Percentiles rank a stretch among this genome's conserved stretches.
Conservation (phyloP, 2,888 invertebrate genomes). For the Baccha elongata region DNA sequence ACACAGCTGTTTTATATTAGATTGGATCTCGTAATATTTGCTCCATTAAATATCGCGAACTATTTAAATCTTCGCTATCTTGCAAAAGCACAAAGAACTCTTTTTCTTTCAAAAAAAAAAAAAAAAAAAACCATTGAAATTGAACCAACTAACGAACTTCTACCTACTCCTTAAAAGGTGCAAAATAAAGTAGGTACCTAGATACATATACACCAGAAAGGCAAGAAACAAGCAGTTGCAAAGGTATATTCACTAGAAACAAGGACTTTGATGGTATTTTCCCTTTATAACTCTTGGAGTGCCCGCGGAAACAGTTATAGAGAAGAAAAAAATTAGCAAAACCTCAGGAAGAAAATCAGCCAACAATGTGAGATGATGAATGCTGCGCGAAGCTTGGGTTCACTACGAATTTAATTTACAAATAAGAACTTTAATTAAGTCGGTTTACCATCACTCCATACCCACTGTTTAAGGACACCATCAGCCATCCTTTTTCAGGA, state of each 20-base stretch:
- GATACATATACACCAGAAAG: background rate
- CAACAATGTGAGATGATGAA: constrained; percentile 71
- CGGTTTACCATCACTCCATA: constrained; percentile 47
- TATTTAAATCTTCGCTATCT: constrained; percentile 26
- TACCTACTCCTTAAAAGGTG: background rate
- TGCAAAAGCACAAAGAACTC: constrained; percentile 1
- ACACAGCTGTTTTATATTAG: background rate
- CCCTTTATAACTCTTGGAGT: background rate
- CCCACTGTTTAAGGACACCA: background rate
- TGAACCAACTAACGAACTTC: constrained; percentile 19
- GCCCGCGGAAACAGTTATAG: constrained; percentile 3
- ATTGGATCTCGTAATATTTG: background rate
- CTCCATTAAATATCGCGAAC: constrained; percentile 15
- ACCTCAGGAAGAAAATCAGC: constrained; percentile 34
- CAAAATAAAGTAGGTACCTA: background rate
- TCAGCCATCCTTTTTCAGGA: no score
- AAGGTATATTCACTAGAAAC: constrained; percentile 33
- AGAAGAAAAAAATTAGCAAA: constrained; percentile 11
- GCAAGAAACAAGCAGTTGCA: constrained; percentile 3
- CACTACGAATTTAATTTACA: constrained; percentile 73
- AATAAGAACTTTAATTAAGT: constrained; percentile 74
- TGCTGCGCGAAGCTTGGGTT: constrained; percentile 54
- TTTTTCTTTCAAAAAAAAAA: constrained; percentile 8
- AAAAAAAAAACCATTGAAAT: constrained; percentile 36
- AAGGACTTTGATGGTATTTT: constrained; percentile 3